Evolutionary conservation across 92 coral and sea anemone species (phyloP).

Genomic region (Meandrina meandrites): DNA sequence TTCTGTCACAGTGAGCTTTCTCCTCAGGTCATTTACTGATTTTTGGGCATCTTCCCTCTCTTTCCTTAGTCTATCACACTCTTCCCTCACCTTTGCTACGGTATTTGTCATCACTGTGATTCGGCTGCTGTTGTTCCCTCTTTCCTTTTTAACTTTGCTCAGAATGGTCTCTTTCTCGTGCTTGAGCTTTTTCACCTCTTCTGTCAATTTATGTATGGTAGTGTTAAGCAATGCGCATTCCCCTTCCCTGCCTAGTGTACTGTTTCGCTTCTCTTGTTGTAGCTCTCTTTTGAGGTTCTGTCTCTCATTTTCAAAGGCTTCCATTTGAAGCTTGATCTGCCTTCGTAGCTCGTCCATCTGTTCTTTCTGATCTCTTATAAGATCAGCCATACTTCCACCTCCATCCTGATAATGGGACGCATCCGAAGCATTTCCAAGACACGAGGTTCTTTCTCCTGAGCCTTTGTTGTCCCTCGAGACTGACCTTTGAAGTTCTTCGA

Average conservation of each 20-base stretch:
- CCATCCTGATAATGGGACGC: background rate
- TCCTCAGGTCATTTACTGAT: slow-evolving; percentile 46
- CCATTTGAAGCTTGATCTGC: slow-evolving; percentile 59
- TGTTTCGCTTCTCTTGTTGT: slow-evolving; percentile 15
- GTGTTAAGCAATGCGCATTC: slow-evolving; percentile 35
- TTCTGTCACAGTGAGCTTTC: slow-evolving; percentile 58
- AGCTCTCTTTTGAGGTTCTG: slow-evolving; percentile 9
- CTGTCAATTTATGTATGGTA: slow-evolving; percentile 59
- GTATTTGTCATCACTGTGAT: slow-evolving; percentile 48
- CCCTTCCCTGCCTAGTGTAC: slow-evolving; percentile 23
- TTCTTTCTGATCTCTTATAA: slow-evolving; percentile 44
- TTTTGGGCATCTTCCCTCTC: slow-evolving; percentile 60
- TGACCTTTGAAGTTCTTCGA: slow-evolving; percentile 21
- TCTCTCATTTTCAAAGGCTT: slow-evolving; percentile 54
- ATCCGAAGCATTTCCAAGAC: background rate
- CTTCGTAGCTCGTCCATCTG: slow-evolving; percentile 56
- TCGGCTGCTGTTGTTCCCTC: slow-evolving; percentile 34
- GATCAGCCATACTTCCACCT: slow-evolving; percentile 10
- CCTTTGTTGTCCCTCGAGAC: background rate
- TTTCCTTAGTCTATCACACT: slow-evolving; percentile 52
- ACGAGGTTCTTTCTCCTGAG: background rate
- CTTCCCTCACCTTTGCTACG: slow-evolving; percentile 48
- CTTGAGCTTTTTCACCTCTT: slow-evolving; percentile 58
- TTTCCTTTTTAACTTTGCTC: slow-evolving; percentile 50
- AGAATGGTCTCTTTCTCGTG: slow-evolving; percentile 63